Conservation (phyloP, 2,797 vertebrate genomes). For the Thripadectes ignobilis region DNA sequence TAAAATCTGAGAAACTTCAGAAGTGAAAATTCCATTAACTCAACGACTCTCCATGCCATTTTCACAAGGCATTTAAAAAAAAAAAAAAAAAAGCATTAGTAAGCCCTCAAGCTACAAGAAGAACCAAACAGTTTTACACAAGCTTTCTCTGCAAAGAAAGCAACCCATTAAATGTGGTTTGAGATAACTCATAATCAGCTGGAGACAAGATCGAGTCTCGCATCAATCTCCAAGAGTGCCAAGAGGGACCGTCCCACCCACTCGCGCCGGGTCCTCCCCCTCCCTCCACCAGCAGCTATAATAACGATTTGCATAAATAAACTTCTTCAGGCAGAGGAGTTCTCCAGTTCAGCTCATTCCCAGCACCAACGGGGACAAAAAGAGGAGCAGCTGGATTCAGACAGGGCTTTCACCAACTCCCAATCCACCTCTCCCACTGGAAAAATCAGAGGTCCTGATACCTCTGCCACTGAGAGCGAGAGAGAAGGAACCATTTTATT, state of each 20-base stretch:
- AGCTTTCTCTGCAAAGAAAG: background rate
- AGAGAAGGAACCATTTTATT: background rate
- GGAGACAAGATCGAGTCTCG: background rate
- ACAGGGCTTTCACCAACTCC: background rate
- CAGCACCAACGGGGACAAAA: background rate
- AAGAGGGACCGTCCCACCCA: conserved; percentile 25
- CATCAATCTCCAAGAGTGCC: background rate
- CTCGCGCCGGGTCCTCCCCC: background rate
- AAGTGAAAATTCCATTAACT: background rate
- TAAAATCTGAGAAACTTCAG: background rate
- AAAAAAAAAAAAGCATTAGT: background rate
- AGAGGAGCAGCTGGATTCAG: background rate
- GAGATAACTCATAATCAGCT: background rate
- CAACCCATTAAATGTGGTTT: background rate
- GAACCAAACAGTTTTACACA: background rate
- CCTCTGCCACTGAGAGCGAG: background rate
- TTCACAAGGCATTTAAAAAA: background rate
- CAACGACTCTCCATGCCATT: background rate
- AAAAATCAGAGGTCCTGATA: background rate
- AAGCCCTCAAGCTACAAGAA: background rate
- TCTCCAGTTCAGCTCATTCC: background rate
- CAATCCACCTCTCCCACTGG: background rate
- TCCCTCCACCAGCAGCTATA: background rate
- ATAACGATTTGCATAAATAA: conserved; percentile 23
- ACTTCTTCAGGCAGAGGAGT: background rate